Evolutionary conservation across 2,888 invertebrate genomes (phyloP), one percentile per base, ranked within the genome.

Genomic region (Arctia plantaginis): DNA sequence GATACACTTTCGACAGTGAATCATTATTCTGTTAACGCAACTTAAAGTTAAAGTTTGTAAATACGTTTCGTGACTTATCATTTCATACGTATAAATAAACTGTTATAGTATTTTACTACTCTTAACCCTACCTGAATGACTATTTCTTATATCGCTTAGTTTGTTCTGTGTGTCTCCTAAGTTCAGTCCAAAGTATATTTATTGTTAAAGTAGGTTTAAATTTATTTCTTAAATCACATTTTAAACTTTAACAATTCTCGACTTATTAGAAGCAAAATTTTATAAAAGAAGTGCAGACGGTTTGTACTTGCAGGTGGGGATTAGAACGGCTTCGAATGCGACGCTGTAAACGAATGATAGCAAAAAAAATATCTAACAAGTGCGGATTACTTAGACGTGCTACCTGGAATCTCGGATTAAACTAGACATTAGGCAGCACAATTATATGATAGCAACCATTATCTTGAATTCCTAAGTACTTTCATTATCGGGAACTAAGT

Each of bases 301-400:
- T 88, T 84, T 87, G 18, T 44, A 66, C 68, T 88, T 82, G 86
- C 88, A 84, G 85, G 82, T 85, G 81, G 86, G 91, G 92, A 93
- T 93, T 92, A 93, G 89, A 86, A 87, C 85, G 87, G 88, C 88
- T 88, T 88, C 82, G 81, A 82, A 73, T 80, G 80, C 83, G 83
- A 80, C 84, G 89, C 87, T 87, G 86, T 88, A 87, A 82, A 87
- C 87, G 88, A 91, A 92, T 90, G 92, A 92, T 92, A 89, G 91
- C n/a, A 91, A 91, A 92, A 88, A 89, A 90, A 91, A 92, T 88
- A 91, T 93, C 89, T 89, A 91, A 91, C 90, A 88, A 90, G 86
- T 87, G 86, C 89, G 89, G 88, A 90, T 93, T 93, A 92, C 90
- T 93, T 90, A 92, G 91, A 93, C 84, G 91, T 51, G 92, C 90